Conservation (phyloP, 2,113 vertebrate genomes). For the Thermophis baileyi region DNA sequence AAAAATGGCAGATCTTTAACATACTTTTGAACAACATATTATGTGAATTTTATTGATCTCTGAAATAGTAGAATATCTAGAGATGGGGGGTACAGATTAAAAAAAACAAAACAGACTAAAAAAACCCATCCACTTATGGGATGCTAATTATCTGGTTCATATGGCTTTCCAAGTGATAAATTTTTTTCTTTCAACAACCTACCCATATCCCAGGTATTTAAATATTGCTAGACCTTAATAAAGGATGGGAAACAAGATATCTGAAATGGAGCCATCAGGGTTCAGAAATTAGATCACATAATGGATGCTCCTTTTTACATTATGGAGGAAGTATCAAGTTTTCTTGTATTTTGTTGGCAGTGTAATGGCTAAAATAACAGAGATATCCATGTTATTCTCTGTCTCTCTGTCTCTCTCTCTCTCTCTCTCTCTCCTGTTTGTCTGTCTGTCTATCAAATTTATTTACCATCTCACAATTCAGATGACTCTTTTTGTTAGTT, state of each 20-base stretch:
- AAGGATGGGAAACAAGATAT: conserved; percentile 30
- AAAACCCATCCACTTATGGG: neutral
- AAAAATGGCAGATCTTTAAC: conserved; percentile 56
- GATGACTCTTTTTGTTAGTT: conserved; percentile 31
- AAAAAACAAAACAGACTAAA: conserved; percentile 8
- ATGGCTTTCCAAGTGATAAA: neutral
- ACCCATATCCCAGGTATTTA: neutral
- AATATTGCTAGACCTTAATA: neutral
- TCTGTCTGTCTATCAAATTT: neutral
- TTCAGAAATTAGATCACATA: conserved; percentile 51
- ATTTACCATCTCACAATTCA: neutral
- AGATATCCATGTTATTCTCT: conserved; percentile 30
- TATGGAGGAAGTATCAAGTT: conserved; percentile 44
- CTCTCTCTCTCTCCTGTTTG: neutral
- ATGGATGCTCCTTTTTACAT: conserved; percentile 62
- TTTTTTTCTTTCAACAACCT: neutral
- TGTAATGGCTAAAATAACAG: conserved; percentile 25
- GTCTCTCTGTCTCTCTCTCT: too few relatives aligned
- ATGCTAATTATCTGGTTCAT: neutral
- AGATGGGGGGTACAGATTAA: conserved; percentile 38
- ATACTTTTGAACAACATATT: conserved; percentile 55
- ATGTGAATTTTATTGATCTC: conserved; percentile 14
- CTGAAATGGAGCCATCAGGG: conserved; percentile 39
- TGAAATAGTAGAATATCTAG: conserved; percentile 23
- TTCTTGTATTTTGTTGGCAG: conserved; percentile 11